Percentiles rank a stretch among this genome's conserved stretches.
phyloP scores from a whole-genome alignment of 2,888 invertebrate species.

The Lobophora halterata region DNA sequence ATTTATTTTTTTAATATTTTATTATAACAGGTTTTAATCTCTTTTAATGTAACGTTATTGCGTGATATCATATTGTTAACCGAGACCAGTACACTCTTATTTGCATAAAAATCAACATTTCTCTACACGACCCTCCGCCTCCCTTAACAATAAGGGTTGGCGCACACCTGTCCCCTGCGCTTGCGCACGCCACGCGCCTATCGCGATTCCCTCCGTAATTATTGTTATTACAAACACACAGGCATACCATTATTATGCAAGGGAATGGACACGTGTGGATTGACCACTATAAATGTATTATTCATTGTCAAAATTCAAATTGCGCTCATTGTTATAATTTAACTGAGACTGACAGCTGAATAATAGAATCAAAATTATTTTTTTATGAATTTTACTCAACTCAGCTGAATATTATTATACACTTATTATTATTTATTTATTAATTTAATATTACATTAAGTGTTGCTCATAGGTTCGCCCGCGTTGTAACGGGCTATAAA shows the following conservation, averaged over 20 bases:
- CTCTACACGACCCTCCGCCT: constrained; percentile 38
- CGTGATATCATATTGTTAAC: constrained; percentile 5
- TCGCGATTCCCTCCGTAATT: constrained; percentile 40
- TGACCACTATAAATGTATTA: constrained; percentile 31
- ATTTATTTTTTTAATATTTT: not conserved
- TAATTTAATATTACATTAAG: too few species aligned
- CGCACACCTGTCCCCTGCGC: constrained; percentile 43
- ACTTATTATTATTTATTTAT: too few species aligned
- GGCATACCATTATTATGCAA: constrained; percentile 4
- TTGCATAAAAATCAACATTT: constrained; percentile 28
- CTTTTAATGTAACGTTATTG: not conserved
- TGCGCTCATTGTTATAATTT: too few species aligned
- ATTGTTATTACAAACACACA: constrained; percentile 29
- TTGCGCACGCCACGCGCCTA: constrained; percentile 46
- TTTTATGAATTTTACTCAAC: too few species aligned
- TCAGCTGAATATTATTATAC: too few species aligned
- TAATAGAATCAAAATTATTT: too few species aligned
- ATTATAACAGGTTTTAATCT: not conserved
- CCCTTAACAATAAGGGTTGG: constrained; percentile 36
- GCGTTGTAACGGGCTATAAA: too few species aligned
- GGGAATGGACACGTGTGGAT: constrained; percentile 32
- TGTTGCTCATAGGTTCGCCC: too few species aligned
- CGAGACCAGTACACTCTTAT: constrained; percentile 16
- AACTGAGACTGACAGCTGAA: too few species aligned
- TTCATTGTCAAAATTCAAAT: constrained; percentile 30